Evolutionary conservation across 1,140 invertebrate genomes (phyloP), one percentile per base, ranked within the genome.

Genomic region (Helicorthomorpha holstii): DNA sequence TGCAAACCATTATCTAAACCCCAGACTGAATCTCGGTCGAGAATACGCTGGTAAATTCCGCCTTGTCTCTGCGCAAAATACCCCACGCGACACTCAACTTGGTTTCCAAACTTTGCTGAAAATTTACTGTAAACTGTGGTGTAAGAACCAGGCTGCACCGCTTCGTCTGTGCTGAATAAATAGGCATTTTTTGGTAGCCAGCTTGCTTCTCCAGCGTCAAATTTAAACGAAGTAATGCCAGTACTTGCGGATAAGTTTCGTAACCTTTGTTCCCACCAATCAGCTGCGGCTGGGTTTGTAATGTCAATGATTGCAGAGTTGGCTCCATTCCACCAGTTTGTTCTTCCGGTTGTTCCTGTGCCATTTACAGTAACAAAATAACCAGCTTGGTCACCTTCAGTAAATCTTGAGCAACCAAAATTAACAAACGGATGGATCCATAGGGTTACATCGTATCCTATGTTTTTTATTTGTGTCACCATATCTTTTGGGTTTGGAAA

Each of bases 381-480:
- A 0, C 55, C 51, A 4, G 47, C 55, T 44, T 56, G 54, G 7
- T 55, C 42, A 7, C 45, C 56, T 26, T 61, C 54, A 1, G 57
- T 76, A 54, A 75, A 79, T 4, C 73, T 71, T 14, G 72, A 64
- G 60, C 86, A 91, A 27, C 77, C 71, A 47, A 73, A 71, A 60
- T 90, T 89, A 25, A 90, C 82, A 59, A 93, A 93, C 0, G 89
- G 90, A 74, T 91, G 87, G 21, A 87, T 75, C 85, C 88, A 93
- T 0, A 93, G 63, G 0, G 86, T 85, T 34, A 16, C 29, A 34
- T 34, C 29, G 0, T 85, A 77, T 1, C 79, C 29, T 34, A 7
- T 7, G 7, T 7, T 7, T 56, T 83, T 79, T 1, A 89, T 56
- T 16, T 75, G 60, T 1, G 69, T 59, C 1, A 73, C 59, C 65